Evolutionary conservation across 2,797 vertebrate species (phyloP).

Genomic region (Sebastes iracundus): DNA sequence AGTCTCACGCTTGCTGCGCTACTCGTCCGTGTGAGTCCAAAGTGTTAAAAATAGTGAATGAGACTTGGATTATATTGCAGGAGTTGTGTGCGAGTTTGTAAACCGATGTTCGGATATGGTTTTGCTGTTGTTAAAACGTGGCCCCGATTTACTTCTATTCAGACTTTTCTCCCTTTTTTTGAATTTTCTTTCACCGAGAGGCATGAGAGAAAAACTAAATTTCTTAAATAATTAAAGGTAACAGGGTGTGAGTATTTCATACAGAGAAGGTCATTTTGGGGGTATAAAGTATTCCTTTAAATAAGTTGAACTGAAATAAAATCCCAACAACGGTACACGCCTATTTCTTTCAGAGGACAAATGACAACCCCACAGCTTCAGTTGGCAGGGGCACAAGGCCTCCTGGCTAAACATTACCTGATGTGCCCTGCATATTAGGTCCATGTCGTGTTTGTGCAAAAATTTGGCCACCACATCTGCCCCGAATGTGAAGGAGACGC

Average conservation of each 20-base stretch:
- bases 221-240: neutral
- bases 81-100: too few species aligned
- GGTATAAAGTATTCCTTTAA: neutral
- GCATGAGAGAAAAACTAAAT: rapidly evolving
- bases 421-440: slow-evolving; percentile 89
- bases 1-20: too few species aligned
- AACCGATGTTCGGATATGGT: neutral
- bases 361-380: neutral
- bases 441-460: slow-evolving; percentile 89
- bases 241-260: rapidly evolving
- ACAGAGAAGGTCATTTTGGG: neutral
- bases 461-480: slow-evolving; percentile 89
- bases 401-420: slow-evolving; percentile 72
- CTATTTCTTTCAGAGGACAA: neutral
- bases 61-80: too few species aligned
- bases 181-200: neutral
- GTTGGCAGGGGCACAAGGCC: neutral
- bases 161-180: neutral
- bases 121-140: neutral
- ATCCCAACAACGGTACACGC: neutral
- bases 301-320: neutral
- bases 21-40: too few species aligned
- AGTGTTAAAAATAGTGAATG: too few species aligned
- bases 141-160: neutral
- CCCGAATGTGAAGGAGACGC: slow-evolving; percentile 87